Percentiles rank a stretch among this genome's conserved stretches.
Conservation (phyloP, 2,888 invertebrate species). For the Apantesis nais region DNA sequence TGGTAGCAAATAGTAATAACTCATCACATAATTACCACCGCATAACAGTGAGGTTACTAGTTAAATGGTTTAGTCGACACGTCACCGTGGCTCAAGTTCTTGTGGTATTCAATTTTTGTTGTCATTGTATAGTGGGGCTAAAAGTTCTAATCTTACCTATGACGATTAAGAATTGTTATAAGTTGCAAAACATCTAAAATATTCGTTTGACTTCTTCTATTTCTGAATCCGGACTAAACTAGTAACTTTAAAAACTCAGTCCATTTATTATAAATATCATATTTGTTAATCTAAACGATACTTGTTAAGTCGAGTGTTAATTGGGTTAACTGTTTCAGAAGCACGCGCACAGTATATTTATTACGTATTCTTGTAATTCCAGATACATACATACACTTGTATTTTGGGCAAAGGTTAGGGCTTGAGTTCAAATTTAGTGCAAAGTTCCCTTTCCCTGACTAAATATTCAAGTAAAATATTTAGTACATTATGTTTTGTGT, state of each 20-base stretch:
- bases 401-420: conserved; percentile 15
- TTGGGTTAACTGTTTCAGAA: conserved; percentile 44
- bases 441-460: neutral
- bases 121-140: neutral
- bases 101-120: neutral
- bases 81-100: neutral
- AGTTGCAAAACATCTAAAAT: no score
- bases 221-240: neutral
- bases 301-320: conserved; percentile 44
- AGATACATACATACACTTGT: conserved; percentile 13
- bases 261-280: conserved; percentile 43
- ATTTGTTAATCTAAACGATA: conserved; percentile 39
- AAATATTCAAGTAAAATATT: conserved; percentile 1
- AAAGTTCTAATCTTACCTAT: neutral
- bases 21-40: no score
- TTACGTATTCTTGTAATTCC: conserved; percentile 39
- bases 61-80: neutral
- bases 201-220: no score
- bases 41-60: no score
- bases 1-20: neutral
- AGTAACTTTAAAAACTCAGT: neutral
- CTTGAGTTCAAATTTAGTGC: conserved; percentile 9
- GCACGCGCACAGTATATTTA: conserved; percentile 38
- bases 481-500: neutral
- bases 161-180: no score